A percentile compares a stretch with the other conserved stretches of the same genome.
These are phyloP conservation scores for Vollenhovia emeryi DNA, from an alignment of 1,140 invertebrate genomes.

Conservation along the genomic window DNA sequence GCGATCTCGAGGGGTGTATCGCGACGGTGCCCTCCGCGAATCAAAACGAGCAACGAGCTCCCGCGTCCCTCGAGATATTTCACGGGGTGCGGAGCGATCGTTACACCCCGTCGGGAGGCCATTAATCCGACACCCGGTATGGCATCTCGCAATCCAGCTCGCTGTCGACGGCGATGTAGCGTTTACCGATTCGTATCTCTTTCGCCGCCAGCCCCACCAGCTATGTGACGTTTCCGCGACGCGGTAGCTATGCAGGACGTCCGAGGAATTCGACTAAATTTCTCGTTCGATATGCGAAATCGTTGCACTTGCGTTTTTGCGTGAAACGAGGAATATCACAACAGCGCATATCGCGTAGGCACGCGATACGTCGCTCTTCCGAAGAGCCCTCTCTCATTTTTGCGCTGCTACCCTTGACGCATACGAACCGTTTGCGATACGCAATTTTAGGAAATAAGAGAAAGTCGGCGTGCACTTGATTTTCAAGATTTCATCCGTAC, in stretches of 20 bases:
- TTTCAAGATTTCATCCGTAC: neutral
- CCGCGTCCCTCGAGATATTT: slow-evolving; percentile 39
- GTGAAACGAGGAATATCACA: neutral
- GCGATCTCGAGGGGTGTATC: slow-evolving; percentile 47
- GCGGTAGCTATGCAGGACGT: slow-evolving; percentile 1
- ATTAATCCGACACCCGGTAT: slow-evolving; percentile 69
- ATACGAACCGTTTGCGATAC: neutral
- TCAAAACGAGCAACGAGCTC: slow-evolving; percentile 51
- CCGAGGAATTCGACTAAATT: slow-evolving; percentile 39
- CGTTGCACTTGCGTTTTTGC: neutral
- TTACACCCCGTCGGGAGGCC: slow-evolving; percentile 61
- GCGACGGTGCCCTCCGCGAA: slow-evolving; percentile 48
- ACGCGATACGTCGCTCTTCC: neutral
- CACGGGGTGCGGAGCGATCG: slow-evolving; percentile 41
- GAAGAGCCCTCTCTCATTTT: neutral
- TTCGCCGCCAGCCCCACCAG: neutral
- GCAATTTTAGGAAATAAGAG: neutral
- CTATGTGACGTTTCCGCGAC: slow-evolving; percentile 22
- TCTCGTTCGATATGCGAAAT: slow-evolving; percentile 12
- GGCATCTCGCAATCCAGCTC: slow-evolving; percentile 58
- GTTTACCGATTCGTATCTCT: slow-evolving; percentile 64
- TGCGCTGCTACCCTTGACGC: neutral
- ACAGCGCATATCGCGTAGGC: neutral
- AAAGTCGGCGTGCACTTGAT: neutral
- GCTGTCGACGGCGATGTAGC: slow-evolving; percentile 62